Evolutionary conservation across 2,113 vertebrate genomes (phyloP), one percentile per base, ranked within the genome.

Genomic region (Sylvia atricapilla): DNA sequence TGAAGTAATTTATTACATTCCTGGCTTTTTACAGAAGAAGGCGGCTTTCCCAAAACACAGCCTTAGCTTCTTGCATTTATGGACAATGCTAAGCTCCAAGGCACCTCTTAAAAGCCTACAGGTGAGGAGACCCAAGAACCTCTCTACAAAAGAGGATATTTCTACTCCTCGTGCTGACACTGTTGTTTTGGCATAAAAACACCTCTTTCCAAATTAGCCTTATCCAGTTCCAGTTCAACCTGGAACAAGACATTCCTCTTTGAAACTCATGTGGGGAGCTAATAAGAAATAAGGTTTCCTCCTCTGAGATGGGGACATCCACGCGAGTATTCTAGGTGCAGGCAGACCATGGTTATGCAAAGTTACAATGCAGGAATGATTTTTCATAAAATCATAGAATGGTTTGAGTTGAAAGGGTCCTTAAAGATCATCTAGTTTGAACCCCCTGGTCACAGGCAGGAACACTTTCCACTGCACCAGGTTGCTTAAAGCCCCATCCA

Each of bases 281-380:
- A n/a, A 41, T 11, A 63, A 63, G 21, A 72, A 78, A 52, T 8
- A 20, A 82, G 5, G 4, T 31, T 94, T 86, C 64, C 28, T 66
- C 28, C 43, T 76, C 59, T 77, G 68, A 70, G 50, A 30, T 27
- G 14, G 15, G 25, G 11, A 63, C 22, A 28, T 14, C 28, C 30
- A 46, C 0, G 0, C 11, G 30, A 19, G 13, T 59, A 20, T 67
- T 50, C 17, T 19, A 39, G 37, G 37, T 20, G 28, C 21, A 76
- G 70, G 60, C 13, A 90, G 39, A 43, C 12, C 43, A 37, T 1
- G 16, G 22, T 35, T 35, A 41, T 33, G 21, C 20, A n/a, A 66
- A 21, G 25, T 46, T 53, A 62, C 11, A 49, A 10, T 20, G 35
- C 11, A 89, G 43, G 25, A 77, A 69, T 47, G 5, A 13, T 46